These are phyloP conservation scores for Drosophila kuntzei DNA, from an alignment of 2,888 invertebrate species.

Conservation along the genomic window DNA sequence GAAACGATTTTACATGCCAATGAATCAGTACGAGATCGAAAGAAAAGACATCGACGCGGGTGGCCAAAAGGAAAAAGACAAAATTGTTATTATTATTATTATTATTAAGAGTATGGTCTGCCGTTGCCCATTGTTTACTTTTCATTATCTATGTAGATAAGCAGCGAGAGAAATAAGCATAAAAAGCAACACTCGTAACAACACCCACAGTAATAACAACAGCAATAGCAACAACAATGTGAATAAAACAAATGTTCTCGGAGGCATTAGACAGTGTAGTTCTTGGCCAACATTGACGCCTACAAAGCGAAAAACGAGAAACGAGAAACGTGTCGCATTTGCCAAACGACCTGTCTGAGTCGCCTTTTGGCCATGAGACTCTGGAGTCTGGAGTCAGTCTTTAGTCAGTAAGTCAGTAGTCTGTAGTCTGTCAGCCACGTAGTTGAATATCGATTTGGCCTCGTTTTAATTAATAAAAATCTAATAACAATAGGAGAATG, in stretches of 20 bases:
- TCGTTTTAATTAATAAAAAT: slow-evolving; percentile 70
- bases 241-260: slow-evolving; percentile 54
- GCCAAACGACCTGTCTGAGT: slow-evolving; percentile 43
- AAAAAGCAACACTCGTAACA: slow-evolving; percentile 48
- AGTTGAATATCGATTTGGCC: slow-evolving; percentile 62
- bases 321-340: slow-evolving; percentile 58
- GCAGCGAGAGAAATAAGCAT: slow-evolving; percentile 60
- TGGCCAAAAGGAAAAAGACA: slow-evolving; percentile 16
- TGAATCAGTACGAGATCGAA: slow-evolving; percentile 59
- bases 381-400: slow-evolving; percentile 1
- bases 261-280: slow-evolving; percentile 45
- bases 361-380: slow-evolving; percentile 22
- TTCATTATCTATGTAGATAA: slow-evolving; percentile 79
- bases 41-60: neutral
- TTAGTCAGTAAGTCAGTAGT: neutral
- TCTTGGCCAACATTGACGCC: slow-evolving; percentile 49
- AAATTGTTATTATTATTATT: slow-evolving; percentile 32
- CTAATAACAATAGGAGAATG: slow-evolving; percentile 33
- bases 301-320: slow-evolving; percentile 15
- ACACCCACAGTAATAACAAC: slow-evolving; percentile 30
- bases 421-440: slow-evolving; percentile 40
- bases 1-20: slow-evolving; percentile 68
- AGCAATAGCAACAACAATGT: slow-evolving; percentile 40
- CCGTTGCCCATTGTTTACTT: slow-evolving; percentile 68
- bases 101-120: slow-evolving; percentile 27